Evolutionary conservation across 2,113 vertebrate genomes (phyloP).

Genomic region (Pagrus major): DNA sequence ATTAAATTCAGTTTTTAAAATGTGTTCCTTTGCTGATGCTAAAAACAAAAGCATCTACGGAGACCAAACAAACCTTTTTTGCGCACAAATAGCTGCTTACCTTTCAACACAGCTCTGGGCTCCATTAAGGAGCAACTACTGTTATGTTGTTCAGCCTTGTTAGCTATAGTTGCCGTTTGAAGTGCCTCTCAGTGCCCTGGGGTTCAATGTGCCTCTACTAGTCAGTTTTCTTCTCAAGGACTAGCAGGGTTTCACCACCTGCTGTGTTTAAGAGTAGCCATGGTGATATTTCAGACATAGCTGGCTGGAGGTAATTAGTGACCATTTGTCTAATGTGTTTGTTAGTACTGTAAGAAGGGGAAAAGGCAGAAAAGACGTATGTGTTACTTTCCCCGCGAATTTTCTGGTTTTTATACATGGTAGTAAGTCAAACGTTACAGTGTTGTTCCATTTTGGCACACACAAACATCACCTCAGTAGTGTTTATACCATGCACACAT

Average conservation of each 20-base stretch:
- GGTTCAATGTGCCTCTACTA: neutral
- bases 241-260: constrained; percentile 28
- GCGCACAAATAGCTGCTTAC: constrained; percentile 8
- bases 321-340: constrained; percentile 20
- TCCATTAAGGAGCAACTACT: constrained; percentile 44
- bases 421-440: neutral
- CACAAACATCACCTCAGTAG: constrained; percentile 34
- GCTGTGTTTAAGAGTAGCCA: constrained; percentile 40
- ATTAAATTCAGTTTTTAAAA: neutral
- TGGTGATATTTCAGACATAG: constrained; percentile 32
- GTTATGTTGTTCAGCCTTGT: constrained; percentile 55
- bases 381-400: neutral
- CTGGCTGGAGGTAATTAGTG: constrained; percentile 26
- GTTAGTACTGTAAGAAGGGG: neutral
- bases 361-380: neutral
- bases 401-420: neutral
- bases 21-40: neutral
- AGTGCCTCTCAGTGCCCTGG: constrained; percentile 39
- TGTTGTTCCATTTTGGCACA: constrained; percentile 17
- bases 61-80: constrained; percentile 4
- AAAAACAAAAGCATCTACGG: constrained; percentile 1
- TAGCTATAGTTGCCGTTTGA: constrained; percentile 58
- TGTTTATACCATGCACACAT: constrained; percentile 59
- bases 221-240: constrained; percentile 7
- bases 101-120: too few relatives aligned